phyloP scores from a whole-genome alignment of 2,113 vertebrate species.

The Paracanthobrama guichenoti region DNA sequence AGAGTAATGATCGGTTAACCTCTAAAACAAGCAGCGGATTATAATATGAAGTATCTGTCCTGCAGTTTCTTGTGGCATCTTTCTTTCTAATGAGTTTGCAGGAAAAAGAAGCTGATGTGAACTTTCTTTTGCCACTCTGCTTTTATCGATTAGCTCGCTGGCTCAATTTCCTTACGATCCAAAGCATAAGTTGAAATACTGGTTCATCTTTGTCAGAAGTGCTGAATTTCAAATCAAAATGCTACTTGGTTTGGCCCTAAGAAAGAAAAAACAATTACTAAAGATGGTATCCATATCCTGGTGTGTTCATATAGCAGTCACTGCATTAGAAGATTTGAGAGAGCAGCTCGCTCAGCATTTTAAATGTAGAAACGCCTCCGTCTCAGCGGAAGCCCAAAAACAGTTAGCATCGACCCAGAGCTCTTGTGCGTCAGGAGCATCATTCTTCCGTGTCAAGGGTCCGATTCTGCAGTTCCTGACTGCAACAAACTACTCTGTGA shows the following conservation, averaged over 20 bases:
- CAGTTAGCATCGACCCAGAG: conserved; percentile 46
- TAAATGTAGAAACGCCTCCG: conserved; percentile 3
- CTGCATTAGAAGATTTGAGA: conserved; percentile 17
- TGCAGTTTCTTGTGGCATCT: conserved; percentile 26
- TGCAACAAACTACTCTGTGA: conserved; percentile 15
- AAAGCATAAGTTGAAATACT: conserved; percentile 13
- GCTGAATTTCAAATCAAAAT: conserved; percentile 26
- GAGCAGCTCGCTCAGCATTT: conserved; percentile 14
- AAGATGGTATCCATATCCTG: conserved; percentile 3
- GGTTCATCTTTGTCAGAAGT: not conserved
- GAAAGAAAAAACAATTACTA: not conserved
- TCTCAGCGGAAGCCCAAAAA: conserved; percentile 28
- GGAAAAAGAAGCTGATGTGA: conserved; percentile 48
- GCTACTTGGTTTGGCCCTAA: not conserved
- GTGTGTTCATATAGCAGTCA: not conserved
- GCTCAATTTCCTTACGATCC: conserved; percentile 13
- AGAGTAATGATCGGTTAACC: not conserved
- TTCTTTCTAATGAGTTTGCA: conserved; percentile 52
- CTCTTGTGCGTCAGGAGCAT: conserved; percentile 29
- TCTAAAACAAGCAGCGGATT: conserved; percentile 19
- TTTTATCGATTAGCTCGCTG: conserved; percentile 43
- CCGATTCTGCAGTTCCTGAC: conserved; percentile 17
- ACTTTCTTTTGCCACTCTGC: conserved; percentile 30
- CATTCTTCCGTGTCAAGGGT: conserved; percentile 36
- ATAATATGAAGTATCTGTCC: conserved; percentile 22